Evolutionary conservation across 2,888 invertebrate species (phyloP).

Genomic region (Nomada fucata): DNA sequence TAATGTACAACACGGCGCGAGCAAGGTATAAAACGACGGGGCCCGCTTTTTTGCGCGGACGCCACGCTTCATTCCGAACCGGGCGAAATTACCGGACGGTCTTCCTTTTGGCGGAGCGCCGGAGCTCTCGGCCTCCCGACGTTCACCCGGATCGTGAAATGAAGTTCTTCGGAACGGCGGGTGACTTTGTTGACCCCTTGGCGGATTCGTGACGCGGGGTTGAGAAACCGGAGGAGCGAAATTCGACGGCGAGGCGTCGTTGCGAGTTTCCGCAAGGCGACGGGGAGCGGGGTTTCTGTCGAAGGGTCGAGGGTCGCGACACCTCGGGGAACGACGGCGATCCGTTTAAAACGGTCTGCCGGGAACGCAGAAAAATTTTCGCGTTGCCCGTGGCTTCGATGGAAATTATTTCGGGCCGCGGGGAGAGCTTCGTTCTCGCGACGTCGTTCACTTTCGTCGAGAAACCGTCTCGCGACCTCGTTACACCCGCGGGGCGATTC

Average conservation of each 20-base stretch:
- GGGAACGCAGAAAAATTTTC: too few species aligned
- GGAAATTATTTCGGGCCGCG: too few species aligned
- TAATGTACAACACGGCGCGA: slow-evolving; percentile 71
- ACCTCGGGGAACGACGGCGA: too few species aligned
- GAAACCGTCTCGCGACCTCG: background rate
- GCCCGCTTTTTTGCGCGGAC: slow-evolving; percentile 61
- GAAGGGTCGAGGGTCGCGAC: too few species aligned
- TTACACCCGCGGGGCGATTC: background rate
- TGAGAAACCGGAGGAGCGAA: background rate
- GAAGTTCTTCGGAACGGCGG: slow-evolving; percentile 30
- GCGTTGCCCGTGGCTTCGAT: too few species aligned
- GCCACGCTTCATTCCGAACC: slow-evolving; percentile 67
- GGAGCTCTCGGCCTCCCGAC: background rate
- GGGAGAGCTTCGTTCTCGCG: too few species aligned
- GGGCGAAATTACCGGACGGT: slow-evolving; percentile 58
- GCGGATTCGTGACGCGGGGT: background rate
- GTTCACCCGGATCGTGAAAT: slow-evolving; percentile 50
- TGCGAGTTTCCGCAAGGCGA: too few species aligned
- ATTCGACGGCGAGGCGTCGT: too few species aligned
- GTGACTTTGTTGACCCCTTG: slow-evolving; percentile 7
- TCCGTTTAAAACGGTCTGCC: too few species aligned
- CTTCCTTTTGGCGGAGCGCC: slow-evolving; percentile 48
- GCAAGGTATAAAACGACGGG: slow-evolving; percentile 65
- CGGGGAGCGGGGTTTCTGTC: too few species aligned
- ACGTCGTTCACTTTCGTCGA: too few species aligned